phyloP scores from a whole-genome alignment of 2,113 vertebrate species.

The Gnathonemus longibarbis region DNA sequence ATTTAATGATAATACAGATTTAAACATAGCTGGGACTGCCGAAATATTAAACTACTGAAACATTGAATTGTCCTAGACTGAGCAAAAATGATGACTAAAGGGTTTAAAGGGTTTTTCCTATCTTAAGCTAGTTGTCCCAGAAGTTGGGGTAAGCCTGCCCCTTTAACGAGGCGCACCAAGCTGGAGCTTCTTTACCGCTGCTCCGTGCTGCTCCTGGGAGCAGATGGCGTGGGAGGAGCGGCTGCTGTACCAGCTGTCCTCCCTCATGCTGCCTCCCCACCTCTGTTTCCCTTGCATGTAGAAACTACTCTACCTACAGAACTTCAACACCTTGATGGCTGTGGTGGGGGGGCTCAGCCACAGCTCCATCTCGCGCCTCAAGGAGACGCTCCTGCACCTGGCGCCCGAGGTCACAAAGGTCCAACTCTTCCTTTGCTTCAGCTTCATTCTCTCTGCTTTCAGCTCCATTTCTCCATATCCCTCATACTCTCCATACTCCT shows the following conservation, averaged over 20 bases:
- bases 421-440: conserved; percentile 12
- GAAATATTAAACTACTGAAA: background rate
- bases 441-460: background rate
- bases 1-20: background rate
- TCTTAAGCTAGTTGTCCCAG: background rate
- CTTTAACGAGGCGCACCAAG: background rate
- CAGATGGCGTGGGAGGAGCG: background rate
- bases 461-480: background rate
- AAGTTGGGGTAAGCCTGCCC: background rate
- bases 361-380: conserved; percentile 91
- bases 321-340: conserved; percentile 96
- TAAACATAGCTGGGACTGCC: background rate
- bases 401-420: conserved; percentile 87
- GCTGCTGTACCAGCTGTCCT: background rate
- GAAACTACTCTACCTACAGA: conserved; percentile 91
- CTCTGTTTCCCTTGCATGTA: conserved; percentile 37
- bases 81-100: background rate
- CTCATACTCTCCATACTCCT: background rate
- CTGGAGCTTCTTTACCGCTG: background rate
- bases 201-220: background rate
- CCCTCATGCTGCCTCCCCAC: background rate
- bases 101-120: background rate
- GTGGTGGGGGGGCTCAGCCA: conserved; percentile 94
- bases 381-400: conserved; percentile 87
- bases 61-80: background rate